Evolutionary conservation across 2,113 vertebrate genomes (phyloP), one percentile per base, ranked within the genome.

Genomic region (Vanacampus margaritifer): DNA sequence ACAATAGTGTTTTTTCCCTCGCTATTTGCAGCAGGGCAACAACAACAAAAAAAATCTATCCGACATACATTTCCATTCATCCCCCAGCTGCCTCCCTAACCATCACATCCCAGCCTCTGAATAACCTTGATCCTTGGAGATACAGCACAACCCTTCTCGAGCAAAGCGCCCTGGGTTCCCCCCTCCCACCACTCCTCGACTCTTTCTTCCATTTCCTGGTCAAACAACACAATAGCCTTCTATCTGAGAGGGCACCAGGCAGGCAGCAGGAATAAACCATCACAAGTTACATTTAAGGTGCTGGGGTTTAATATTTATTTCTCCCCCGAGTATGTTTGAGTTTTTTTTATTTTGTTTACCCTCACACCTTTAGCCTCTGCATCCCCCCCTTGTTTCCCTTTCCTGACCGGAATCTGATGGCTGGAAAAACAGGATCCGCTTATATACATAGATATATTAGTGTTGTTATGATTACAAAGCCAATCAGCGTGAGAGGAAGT

Each of bases 371-470:
- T 62, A 61, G 66, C 75, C 62, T 68, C 68, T 17, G 56, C 74
- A 80, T 84, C 84, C 83, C 83, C 65, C 73, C 76, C 72, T 84
- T 88, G 79, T 74, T 91, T 91, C 88, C 90, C 61, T 86, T 92
- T 91, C 88, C 89, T 87, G 84, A 61, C 24, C 35, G 79, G 78
- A 78, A 79, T 88, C 79, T 67, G 67, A 60, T 74, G 76, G 80
- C 73, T 87, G 85, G 73, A 85, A 79, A 87, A 88, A 89, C 84
- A 88, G 80, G 80, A 84, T 82, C 76, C 79, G 45, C 76, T 76
- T 65, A 39, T 54, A 64, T 76, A 73, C 65, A 77, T 65, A 39
- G 50, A 64, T 76, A 73, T 65, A 77, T 74, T 71, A 75, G 37
- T 64, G 71, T 81, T 79, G 70, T 80, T 76, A 50, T 79, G n/a